Base-by-base conservation (phyloP, 2,888 invertebrate species). In the Scaptomyza flava region DNA sequence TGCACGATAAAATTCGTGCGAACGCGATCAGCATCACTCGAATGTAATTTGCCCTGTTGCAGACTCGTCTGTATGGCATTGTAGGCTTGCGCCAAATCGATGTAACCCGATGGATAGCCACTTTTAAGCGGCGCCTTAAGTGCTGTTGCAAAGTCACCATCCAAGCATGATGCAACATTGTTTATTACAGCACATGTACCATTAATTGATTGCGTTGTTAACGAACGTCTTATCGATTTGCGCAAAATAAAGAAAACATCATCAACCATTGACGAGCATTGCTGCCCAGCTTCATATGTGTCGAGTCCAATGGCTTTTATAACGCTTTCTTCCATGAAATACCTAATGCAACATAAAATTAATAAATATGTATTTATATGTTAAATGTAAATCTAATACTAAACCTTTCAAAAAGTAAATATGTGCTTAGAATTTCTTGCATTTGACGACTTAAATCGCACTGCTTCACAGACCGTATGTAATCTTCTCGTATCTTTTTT, bases 181-280 rank as follows among this genome's bases (percentile, higher is more conserved):
- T 99, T 99, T 31, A 99, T 95, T 81, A 98, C 97, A 2, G 98
- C 98, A 93, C 99, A 99, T 47, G 97, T 96, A 54, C 98, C 99
- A 92, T 99, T 99, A 64, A 99, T 94, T 90, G 97, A 98, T 89
- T 96, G 96, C 77, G 96, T 97, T 6, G 96, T 96, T 77, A 98
- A 93, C n/a, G 98, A 96, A 73, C 99, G 95, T 77, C 98, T 97
- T 90, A 99, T 96, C 84, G 98, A 98, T 93, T 99, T 99, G 86
- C 98, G 96, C 3, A 99, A 95, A 77, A 99, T 98, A 91, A 98
- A 99, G 93, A 99, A 99, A 0, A 98, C 96, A 92, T 99, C 99
- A 91, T 99, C 99, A 0, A 99, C 96, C 93, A 99, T 96, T 78
- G 97, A 98, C 3, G 98, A 98, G 1, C 96, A 96, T 76, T 95